Evolutionary conservation across 2,888 invertebrate genomes (phyloP), one percentile per base, ranked within the genome.

Genomic region (Archaeoteleia sp.): DNA sequence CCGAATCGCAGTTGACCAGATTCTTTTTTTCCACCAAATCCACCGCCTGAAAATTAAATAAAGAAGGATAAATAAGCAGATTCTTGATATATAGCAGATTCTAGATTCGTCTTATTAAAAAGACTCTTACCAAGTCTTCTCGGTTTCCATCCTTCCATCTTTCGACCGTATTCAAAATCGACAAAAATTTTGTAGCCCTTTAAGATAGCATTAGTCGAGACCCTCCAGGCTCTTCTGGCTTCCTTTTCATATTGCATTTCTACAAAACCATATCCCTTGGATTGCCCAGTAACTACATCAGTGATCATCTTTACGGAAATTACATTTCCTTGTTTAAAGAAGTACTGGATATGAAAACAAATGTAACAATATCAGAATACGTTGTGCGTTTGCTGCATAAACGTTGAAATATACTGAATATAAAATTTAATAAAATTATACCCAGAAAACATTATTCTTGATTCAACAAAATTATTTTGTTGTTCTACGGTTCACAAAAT

Each of bases 1-100:
- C 96, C 96, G 87, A 96, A 96, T 62, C 96, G 85, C 32, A 96
- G 86, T 80, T 96, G 96, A 0, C 96, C 96, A 0, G 95, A 93
- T 83, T 94, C 93, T 77, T 93, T 95, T 71, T 88, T 89, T 0
- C 96, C 96, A 1, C 95, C 95, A 79, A 95, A 92, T 8, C 96
- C 96, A 9, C 96, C 96, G 1, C 96, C 88, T 88, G 32, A 4
- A 79, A 79, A 55, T 34, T 37, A 30, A 42, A 54, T 23, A 17
- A 12, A 15, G 14, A 15, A 13, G 29, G 29, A 27, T 1, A 42
- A 42, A 30, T 30, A 35, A 60, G 49, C 30, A 23, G 15, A n/a
- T n/a, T n/a, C n/a, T n/a, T n/a, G n/a, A n/a, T n/a, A n/a, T n/a
- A n/a, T n/a, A n/a, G n/a, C n/a, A n/a, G n/a, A n/a, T n/a, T n/a